Evolutionary conservation across 1,140 invertebrate species (phyloP), one percentile per base, ranked within the genome.

Genomic region (Drosophila quadrilineata): DNA sequence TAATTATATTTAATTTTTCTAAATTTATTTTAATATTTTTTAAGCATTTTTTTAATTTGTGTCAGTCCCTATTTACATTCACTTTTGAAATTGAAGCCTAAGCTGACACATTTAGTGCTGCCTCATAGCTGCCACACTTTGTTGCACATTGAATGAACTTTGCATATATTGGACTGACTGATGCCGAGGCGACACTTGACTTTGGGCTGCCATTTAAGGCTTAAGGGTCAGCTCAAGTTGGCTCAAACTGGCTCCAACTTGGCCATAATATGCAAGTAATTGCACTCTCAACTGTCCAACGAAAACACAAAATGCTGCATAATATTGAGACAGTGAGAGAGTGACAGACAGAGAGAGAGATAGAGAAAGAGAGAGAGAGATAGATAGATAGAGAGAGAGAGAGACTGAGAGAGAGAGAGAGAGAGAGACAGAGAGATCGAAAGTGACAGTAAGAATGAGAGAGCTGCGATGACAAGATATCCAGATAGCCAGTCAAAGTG

Each of bases 281-380:
- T 77, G 74, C 69, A 77, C 53, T 72, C 52, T 59, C 48, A 12
- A 21, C 46, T 31, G 52, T 38, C 41, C 19, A 9, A 2, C 33
- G 19, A 29, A 12, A 21, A 14, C 12, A 9, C 28, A 45, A 45
- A 67, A 60, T 53, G 66, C 48, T 75, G 68, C 57, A 82, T 64
- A 56, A 53, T 69, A 80, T 71, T 68, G 57, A 68, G 57, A 48
- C 45, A n/a, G n/a, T 79, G 76, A 31, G 77, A 80, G 67, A 22
- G 12, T 3, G 38, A 33, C 19, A 22, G 60, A n/a, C 50, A 24
- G 29, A 31, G 14, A 31, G 19, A 0, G n/a, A 33, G 6, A 8
- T 4, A 31, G n/a, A 6, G 6, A 9, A 2, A n/a, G 71, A 19
- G 43, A 38, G 28, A 21, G 29, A 2, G 3, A 14, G 3, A 14